phyloP scores from a whole-genome alignment of 2,888 invertebrate species.

The Machimus rusticus region DNA sequence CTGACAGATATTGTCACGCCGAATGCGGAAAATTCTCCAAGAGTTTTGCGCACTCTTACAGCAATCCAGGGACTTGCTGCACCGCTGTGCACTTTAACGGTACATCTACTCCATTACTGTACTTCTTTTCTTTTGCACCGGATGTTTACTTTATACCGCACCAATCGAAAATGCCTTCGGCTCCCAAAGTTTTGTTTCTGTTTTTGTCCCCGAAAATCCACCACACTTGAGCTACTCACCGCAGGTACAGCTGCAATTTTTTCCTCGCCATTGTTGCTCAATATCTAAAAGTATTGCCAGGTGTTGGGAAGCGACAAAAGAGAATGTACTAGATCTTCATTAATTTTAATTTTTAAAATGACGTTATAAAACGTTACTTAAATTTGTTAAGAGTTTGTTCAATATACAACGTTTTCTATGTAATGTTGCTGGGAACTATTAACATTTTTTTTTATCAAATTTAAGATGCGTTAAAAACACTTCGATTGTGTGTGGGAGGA shows the following conservation, averaged over 20 bases:
- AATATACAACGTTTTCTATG: too few species aligned
- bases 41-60: neutral
- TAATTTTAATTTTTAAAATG: neutral
- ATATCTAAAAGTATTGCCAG: neutral
- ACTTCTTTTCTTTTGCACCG: neutral
- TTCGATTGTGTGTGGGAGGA: too few species aligned
- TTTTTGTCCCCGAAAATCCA: neutral
- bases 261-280: neutral
- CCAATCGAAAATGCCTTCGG: neutral
- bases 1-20: constrained; percentile 7
- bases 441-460: too few species aligned
- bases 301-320: neutral
- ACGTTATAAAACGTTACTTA: too few species aligned
- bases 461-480: too few species aligned
- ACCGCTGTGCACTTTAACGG: neutral
- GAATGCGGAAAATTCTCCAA: neutral
- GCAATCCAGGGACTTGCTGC: neutral
- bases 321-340: neutral
- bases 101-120: neutral
- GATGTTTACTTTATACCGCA: constrained; percentile 13
- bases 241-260: neutral
- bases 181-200: neutral
- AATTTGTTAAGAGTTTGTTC: too few species aligned
- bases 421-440: too few species aligned
- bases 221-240: neutral